Evolutionary conservation across 2,797 vertebrate species (phyloP).

Genomic region (Poeciliopsis infans): DNA sequence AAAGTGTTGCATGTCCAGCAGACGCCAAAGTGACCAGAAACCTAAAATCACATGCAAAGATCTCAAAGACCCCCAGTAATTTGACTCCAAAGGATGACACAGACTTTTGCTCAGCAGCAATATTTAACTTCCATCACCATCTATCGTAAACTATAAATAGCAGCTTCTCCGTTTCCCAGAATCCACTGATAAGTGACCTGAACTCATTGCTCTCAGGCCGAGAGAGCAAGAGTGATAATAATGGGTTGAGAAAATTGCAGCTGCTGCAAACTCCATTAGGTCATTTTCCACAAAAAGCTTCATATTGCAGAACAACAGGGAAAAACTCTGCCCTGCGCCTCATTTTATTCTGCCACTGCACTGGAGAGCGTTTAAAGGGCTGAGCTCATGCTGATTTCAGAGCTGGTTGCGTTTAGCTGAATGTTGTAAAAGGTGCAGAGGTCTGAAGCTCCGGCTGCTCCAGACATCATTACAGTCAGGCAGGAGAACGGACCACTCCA

Average conservation of each 20-base stretch:
- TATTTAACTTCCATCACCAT: slow-evolving; percentile 1
- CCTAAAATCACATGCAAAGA: neutral
- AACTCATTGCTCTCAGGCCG: slow-evolving; percentile 9
- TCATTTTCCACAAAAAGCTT: slow-evolving; percentile 8
- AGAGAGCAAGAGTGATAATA: neutral
- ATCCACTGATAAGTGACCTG: slow-evolving; percentile 4
- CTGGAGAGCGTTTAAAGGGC: neutral
- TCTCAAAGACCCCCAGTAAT: neutral
- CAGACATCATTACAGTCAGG: slow-evolving; percentile 63
- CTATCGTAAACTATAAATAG: neutral
- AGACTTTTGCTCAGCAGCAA: neutral
- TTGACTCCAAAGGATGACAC: neutral
- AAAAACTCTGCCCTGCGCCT: neutral
- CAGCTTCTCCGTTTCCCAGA: slow-evolving; percentile 7
- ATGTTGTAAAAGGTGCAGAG: slow-evolving; percentile 24
- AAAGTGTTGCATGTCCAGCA: too few relatives aligned
- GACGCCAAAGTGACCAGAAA: neutral
- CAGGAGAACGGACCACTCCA: slow-evolving; percentile 37
- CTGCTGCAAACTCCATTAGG: slow-evolving; percentile 10
- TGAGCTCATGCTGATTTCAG: slow-evolving; percentile 2
- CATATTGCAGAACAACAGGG: neutral
- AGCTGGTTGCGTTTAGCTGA: slow-evolving; percentile 13
- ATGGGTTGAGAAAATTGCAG: slow-evolving; percentile 20
- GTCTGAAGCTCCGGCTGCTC: slow-evolving; percentile 36
- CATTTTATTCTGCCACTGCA: neutral